Evolutionary conservation across 2,888 invertebrate genomes (phyloP), one percentile per base, ranked within the genome.

Genomic region (Bugulina stolonifera): DNA sequence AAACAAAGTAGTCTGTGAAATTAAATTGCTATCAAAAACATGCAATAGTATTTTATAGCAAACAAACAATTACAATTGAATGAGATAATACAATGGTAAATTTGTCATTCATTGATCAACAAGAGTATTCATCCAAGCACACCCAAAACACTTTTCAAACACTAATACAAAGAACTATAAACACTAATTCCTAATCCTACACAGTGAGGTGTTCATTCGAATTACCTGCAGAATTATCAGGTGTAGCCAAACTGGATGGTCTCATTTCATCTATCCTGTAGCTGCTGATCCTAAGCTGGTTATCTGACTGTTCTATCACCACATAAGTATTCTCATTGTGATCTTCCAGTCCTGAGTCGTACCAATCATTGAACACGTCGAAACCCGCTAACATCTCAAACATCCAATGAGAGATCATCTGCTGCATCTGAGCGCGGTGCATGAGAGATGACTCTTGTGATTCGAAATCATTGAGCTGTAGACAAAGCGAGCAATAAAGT

Each of bases 321-420:
- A 64, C 10, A n/a, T 64, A 64, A 14, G 64, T 64, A 27, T 14
- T 32, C 3, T 2, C 64, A 32, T 27, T 34, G 1, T 64, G 29
- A 27, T 27, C 32, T 14, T 25, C n/a, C 43, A 43, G 18, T 27
- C 5, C 27, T 14, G 64, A 34, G 32, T 64, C 64, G 27, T 64
- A 64, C 64, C 64, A 64, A 27, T 64, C 64, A 64, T 64, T 64
- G n/a, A 64, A 64, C 64, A 64, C 14, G 27, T 64, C 64, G n/a
- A 64, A 64, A 14, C 64, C 64, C 3, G 64, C 27, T 5, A 64
- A 25, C 64, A 64, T 64, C 10, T 22, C 34, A 27, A 64, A 64
- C 64, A 64, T 64, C 64, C 64, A 64, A 64, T 64, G 64, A 32
- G 64, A 64, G 32, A 64, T 14, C 64, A 64, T 34, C 64, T 64